These are phyloP conservation scores for Leucoraja erinaceus DNA, from an alignment of 2,113 vertebrate species.

Conservation along the genomic window DNA sequence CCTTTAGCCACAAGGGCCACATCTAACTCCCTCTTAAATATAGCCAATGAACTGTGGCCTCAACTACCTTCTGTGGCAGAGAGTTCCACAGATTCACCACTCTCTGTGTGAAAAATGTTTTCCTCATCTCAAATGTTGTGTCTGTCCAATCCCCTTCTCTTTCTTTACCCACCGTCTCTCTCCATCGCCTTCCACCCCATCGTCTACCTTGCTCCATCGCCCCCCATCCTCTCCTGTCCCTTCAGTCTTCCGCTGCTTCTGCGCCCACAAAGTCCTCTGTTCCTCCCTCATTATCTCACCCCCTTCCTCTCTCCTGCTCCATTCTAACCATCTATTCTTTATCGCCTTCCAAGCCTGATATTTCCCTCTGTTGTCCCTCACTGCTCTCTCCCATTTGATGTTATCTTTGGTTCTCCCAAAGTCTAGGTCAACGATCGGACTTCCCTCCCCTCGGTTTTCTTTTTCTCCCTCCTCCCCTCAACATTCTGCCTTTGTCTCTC, in stretches of 20 bases:
- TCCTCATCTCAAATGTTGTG: too few relatives aligned
- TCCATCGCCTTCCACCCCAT: not conserved
- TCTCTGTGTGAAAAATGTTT: too few relatives aligned
- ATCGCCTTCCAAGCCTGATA: not conserved
- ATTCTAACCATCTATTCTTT: slow-evolving; percentile 36
- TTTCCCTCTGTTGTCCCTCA: slow-evolving; percentile 39
- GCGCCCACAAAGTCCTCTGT: not conserved
- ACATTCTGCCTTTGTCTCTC: not conserved
- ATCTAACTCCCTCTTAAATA: too few relatives aligned
- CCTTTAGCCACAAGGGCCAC: too few relatives aligned
- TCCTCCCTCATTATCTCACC: not conserved
- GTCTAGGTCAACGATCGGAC: not conserved
- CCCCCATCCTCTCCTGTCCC: not conserved
- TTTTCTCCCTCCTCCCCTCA: not conserved
- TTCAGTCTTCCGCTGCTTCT: not conserved
- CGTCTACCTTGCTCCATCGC: not conserved
- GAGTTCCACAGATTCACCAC: too few relatives aligned
- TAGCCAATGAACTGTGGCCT: too few relatives aligned
- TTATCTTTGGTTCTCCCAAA: not conserved
- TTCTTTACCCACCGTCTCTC: not conserved
- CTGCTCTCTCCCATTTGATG: slow-evolving; percentile 28
- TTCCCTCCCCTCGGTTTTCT: slow-evolving; percentile 32
- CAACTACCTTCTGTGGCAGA: too few relatives aligned
- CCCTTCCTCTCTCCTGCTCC: not conserved
- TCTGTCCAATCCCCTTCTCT: too few relatives aligned